phyloP scores from a whole-genome alignment of 2,113 vertebrate genomes.

The Indri indri region DNA sequence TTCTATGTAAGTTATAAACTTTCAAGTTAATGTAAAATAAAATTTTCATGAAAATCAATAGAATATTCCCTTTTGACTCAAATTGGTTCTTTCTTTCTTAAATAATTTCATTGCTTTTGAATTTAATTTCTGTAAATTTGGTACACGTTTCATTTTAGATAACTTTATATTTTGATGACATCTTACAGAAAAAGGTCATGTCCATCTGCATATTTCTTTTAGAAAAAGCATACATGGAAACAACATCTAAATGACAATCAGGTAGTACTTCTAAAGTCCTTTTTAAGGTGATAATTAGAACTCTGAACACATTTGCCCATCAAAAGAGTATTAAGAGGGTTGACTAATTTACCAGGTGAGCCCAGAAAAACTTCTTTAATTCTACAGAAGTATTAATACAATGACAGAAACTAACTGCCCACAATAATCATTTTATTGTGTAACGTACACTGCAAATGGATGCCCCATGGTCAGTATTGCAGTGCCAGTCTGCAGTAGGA shows the following conservation, averaged over 20 bases:
- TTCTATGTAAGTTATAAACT: not conserved
- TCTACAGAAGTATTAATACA: not conserved
- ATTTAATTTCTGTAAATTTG: conserved; percentile 19
- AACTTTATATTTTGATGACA: not conserved
- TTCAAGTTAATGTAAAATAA: conserved; percentile 24
- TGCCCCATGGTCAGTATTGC: too few relatives aligned
- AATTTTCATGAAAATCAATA: conserved; percentile 4
- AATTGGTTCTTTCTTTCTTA: not conserved
- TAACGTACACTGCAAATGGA: not conserved
- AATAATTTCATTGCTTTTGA: not conserved
- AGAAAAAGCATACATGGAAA: not conserved
- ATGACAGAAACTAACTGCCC: not conserved
- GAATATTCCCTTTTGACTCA: not conserved
- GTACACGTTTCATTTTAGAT: not conserved
- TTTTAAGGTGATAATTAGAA: not conserved
- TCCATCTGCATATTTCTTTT: not conserved
- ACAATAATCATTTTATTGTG: not conserved
- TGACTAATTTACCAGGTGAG: not conserved
- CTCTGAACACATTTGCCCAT: not conserved
- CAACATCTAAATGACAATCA: not conserved
- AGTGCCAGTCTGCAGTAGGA: not conserved
- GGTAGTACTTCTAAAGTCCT: not conserved
- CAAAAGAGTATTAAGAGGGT: not conserved
- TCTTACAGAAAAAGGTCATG: not conserved
- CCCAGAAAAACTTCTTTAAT: not conserved